Conservation (phyloP, 1,140 invertebrate genomes). For the Drosophila ogumai region DNA sequence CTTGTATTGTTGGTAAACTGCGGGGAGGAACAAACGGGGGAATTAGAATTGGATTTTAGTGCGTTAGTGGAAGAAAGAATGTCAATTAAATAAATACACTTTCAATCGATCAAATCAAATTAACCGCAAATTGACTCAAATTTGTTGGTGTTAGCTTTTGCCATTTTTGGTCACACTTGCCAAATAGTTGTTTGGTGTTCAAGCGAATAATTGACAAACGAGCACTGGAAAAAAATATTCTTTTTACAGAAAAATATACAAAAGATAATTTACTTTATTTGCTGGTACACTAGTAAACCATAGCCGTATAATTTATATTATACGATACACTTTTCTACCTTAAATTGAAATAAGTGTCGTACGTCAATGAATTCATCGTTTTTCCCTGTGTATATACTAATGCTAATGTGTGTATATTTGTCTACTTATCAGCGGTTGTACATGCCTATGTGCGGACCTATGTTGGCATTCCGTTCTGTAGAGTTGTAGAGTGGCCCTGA, state of each 20-base stretch:
- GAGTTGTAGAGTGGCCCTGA: constrained; percentile 49
- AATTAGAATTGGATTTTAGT: neutral
- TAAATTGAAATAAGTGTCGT: neutral
- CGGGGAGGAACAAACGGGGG: neutral
- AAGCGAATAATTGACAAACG: constrained; percentile 9
- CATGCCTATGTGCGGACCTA: constrained; percentile 21
- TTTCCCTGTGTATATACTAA: neutral
- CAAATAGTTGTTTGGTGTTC: constrained; percentile 18
- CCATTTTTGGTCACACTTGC: constrained; percentile 37
- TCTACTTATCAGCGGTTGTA: constrained; percentile 27
- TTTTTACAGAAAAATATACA: neutral
- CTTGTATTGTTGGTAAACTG: neutral
- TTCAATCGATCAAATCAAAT: constrained; percentile 16
- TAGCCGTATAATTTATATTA: no score
- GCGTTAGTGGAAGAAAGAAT: neutral
- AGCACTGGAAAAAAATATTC: constrained; percentile 6
- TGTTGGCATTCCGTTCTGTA: constrained; percentile 40
- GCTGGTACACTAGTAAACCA: neutral
- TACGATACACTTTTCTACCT: no score
- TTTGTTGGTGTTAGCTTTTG: constrained; percentile 14
- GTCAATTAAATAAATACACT: constrained; percentile 9
- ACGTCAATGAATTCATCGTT: neutral
- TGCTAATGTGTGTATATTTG: constrained; percentile 21
- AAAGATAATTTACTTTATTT: neutral
- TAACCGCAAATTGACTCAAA: constrained; percentile 12